Evolutionary conservation across 2,888 invertebrate genomes (phyloP), one percentile per base, ranked within the genome.

Genomic region (Ochropleura plecta): DNA sequence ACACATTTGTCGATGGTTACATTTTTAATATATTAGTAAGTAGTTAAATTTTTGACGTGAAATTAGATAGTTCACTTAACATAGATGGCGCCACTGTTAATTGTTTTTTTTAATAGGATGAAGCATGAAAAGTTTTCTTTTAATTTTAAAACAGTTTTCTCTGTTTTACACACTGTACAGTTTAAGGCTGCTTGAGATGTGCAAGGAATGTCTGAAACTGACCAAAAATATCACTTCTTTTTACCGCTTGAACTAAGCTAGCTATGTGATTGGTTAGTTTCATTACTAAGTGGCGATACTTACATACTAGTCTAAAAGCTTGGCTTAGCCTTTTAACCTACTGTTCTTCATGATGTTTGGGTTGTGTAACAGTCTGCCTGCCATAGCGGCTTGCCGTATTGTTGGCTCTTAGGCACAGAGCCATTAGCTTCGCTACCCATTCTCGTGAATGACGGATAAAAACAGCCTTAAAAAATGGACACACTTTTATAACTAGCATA

Each of bases 1-100:
- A 84, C 73, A 79, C 42, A 64, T 80, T 82, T 79, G 65, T 79
- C 83, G 30, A 62, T 53, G 63, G 70, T 77, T 65, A 79, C 70
- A 72, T 60, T 78, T 75, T 84, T 48, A 71, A 64, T 53, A 9
- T 55, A 44, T 7, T 44, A 20, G 4, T 59, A 44, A 51, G 48
- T 86, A 81, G 78, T 70, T 9, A 76, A 80, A 68, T 81, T 64
- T 85, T 84, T 81, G 55, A 81, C 55, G 72, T 84, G n/a, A 51
- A 44, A 53, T 71, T 79, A 70, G 68, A 60, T 81, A 79, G 51
- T 59, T 82, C 53, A 72, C 64, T 72, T 65, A 14, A 55, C 72
- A 14, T 70, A 84, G 76, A 59, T 69, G 86, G 67, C 78, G 80
- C 77, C 53, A 73, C 78, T 73, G 60, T 60, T 60, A 16, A 60